Evolutionary conservation across 2,797 vertebrate genomes (phyloP).

Genomic region (Rallus crepitans): DNA sequence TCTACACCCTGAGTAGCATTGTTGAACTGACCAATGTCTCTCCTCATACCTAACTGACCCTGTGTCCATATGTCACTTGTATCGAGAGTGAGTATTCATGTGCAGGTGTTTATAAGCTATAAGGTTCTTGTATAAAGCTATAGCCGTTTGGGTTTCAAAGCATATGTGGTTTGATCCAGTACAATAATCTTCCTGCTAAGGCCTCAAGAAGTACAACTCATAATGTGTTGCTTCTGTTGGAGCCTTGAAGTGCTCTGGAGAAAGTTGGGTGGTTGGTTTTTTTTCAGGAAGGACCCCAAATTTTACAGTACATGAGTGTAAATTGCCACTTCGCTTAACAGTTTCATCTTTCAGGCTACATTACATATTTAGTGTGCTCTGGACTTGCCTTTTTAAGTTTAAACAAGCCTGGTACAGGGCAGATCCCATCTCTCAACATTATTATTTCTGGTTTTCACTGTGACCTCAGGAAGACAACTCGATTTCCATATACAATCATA

Average conservation of each 20-base stretch:
- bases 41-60: background rate
- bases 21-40: background rate
- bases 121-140: background rate
- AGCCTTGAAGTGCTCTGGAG: background rate
- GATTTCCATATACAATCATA: background rate
- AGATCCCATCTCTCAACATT: background rate
- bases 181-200: background rate
- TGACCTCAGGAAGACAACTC: slow-evolving; percentile 8
- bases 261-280: background rate
- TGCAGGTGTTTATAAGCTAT: background rate
- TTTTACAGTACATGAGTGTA: background rate
- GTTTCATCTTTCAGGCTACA: background rate
- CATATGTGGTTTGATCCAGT: background rate
- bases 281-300: background rate
- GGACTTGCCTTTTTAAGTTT: slow-evolving; percentile 17
- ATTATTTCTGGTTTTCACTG: slow-evolving; percentile 15
- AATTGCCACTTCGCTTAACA: background rate
- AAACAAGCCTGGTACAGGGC: background rate
- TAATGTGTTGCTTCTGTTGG: background rate
- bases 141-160: background rate
- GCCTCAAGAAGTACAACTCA: background rate
- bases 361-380: background rate
- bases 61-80: background rate
- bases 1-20: background rate
- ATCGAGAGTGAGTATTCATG: no score